Evolutionary conservation across 2,888 invertebrate genomes (phyloP).

Genomic region (Diaphora mendica): DNA sequence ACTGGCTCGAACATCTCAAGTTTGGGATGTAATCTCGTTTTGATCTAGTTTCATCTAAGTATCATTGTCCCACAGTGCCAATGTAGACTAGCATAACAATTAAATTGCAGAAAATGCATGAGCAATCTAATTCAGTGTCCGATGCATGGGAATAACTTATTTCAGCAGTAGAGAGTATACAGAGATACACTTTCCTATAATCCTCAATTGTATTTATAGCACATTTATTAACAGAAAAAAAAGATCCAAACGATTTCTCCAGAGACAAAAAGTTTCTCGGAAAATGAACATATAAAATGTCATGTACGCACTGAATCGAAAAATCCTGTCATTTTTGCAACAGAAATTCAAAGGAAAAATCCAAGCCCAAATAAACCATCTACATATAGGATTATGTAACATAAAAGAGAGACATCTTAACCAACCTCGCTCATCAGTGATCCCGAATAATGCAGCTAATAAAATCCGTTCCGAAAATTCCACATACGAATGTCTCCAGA

Average conservation of each 20-base stretch:
- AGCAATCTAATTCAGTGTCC: not conserved
- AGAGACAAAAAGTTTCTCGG: constrained; percentile 6
- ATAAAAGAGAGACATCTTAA: constrained; percentile 49
- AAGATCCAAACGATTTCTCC: not conserved
- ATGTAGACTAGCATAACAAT: not conserved
- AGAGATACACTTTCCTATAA: not conserved
- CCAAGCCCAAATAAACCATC: constrained; percentile 21
- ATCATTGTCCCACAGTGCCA: not conserved
- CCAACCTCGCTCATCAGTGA: constrained; percentile 52
- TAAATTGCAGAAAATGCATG: not conserved
- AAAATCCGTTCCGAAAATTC: constrained; percentile 33
- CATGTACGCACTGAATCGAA: constrained; percentile 8
- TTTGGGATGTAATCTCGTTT: not conserved
- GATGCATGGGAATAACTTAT: not conserved
- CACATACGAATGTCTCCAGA: constrained; percentile 2
- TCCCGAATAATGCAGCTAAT: constrained; percentile 58
- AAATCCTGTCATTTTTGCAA: constrained; percentile 13
- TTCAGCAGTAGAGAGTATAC: too few relatives aligned
- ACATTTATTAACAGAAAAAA: constrained; percentile 3
- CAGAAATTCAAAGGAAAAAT: constrained; percentile 18
- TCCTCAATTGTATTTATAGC: not conserved
- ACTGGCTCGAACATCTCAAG: not conserved
- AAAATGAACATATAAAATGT: constrained; percentile 15
- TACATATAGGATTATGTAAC: constrained; percentile 32
- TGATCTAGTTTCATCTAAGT: not conserved